A percentile compares a stretch with the other conserved stretches of the same genome.
phyloP scores from a whole-genome alignment of 2,888 invertebrate species.

The Deroplatys truncata region DNA sequence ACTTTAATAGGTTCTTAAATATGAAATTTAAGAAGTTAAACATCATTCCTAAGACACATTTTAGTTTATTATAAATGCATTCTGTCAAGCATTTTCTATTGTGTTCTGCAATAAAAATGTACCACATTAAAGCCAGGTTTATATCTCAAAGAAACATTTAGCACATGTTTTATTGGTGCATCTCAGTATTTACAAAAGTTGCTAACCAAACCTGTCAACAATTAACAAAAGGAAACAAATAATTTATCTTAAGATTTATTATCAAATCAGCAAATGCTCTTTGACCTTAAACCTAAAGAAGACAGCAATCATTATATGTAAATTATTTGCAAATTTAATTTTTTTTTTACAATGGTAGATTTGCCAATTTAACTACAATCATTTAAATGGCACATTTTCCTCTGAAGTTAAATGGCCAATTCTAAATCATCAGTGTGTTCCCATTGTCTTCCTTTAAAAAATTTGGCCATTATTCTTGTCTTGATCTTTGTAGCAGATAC shows the following conservation, averaged over 20 bases:
- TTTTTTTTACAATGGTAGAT: background rate
- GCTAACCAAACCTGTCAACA: background rate
- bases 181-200: too few species aligned
- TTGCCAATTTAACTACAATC: background rate
- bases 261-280: conserved; percentile 33
- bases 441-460: conserved; percentile 22
- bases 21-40: too few species aligned
- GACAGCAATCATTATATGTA: conserved; percentile 31
- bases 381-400: conserved; percentile 7
- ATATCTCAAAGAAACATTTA: too few species aligned
- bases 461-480: background rate
- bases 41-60: too few species aligned
- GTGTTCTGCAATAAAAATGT: too few species aligned
- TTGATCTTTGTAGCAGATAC: conserved; percentile 1
- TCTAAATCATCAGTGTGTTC: conserved; percentile 15
- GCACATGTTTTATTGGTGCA: too few species aligned
- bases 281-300: conserved; percentile 32
- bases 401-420: conserved; percentile 7
- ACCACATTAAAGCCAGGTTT: too few species aligned
- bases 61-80: too few species aligned
- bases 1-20: too few species aligned
- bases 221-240: background rate
- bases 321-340: conserved; percentile 21
- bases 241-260: conserved; percentile 32
- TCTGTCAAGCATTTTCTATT: too few species aligned